Base-by-base conservation (phyloP, 2,888 invertebrate species). In the Plusia festucae region DNA sequence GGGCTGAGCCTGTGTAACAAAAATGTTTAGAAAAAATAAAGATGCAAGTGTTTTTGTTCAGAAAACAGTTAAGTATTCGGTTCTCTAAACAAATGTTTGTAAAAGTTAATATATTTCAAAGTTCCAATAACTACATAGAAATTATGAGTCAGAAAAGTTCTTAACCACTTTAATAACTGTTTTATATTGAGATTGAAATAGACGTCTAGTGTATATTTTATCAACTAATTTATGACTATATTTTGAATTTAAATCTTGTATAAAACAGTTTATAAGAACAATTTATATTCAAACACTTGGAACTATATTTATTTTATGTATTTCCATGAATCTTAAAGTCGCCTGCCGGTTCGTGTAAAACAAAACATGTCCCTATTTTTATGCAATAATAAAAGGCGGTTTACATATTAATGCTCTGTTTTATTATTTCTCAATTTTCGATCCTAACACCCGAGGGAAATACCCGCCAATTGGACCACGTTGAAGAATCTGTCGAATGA, bases 221-320 rank as follows among this genome's bases (percentile, higher is more conserved):
- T 55, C 46, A 65, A 68, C 52, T 54, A 32, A 54, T 61, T 73
- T 73, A 78, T 69, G 60, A 30, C 60, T 73, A 67, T 67, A 66
- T 77, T 72, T 77, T 62, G 57, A 77, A 62, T 61, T 30, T 63
- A 15, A 53, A 51, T 77, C 20, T 34, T 16, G 60, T 9, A 57
- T 54, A 66, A 62, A 73, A 65, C 77, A 70, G 65, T 62, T 61
- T 11, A 51, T 30, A 58, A 57, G 51, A 49, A 66, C 67, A 73
- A 72, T 72, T 62, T 77, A 77, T 77, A 77, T 73, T 77, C 78
- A 66, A 62, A 53, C 73, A 20, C 53, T 72, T 46, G 53, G n/a
- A 68, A 59, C 30, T 58, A 77, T 57, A 49, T 73, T 62, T 64
- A 68, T 68, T 67, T 73, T 65, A 73, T 73, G 61, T 62, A 58